Conservation (phyloP, 30 jellyfish, hydroid and myxozoan species). For the Kudoa iwatai region DNA sequence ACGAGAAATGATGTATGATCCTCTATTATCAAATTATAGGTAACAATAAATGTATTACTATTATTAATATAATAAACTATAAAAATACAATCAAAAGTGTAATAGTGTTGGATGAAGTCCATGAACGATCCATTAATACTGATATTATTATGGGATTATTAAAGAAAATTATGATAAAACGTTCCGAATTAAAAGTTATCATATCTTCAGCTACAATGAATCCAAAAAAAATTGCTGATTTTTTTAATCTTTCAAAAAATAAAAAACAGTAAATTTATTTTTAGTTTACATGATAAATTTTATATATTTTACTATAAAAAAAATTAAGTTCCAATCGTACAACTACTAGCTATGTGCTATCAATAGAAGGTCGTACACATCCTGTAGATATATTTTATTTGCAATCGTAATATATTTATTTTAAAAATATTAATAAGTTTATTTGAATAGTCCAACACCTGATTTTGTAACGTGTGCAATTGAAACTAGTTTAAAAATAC, state of each 20-base stretch:
- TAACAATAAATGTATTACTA: conserved; percentile 3
- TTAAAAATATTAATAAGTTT: neutral
- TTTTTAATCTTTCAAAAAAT: neutral
- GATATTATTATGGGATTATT: conserved; percentile 39
- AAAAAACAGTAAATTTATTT: too few species aligned
- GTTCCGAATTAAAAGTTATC: conserved; percentile 23
- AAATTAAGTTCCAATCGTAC: too few species aligned
- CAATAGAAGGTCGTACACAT: conserved; percentile 41
- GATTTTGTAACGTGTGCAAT: conserved; percentile 19
- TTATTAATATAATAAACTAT: too few species aligned
- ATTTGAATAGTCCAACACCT: conserved; percentile 30
- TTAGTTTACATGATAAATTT: too few species aligned
- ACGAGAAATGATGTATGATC: conserved; percentile 89
- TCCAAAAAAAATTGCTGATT: conserved; percentile 12
- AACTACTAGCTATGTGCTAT: conserved; percentile 9
- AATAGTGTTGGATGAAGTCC: conserved; percentile 53
- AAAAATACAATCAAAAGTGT: too few species aligned
- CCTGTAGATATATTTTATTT: conserved; percentile 63
- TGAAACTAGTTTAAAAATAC: conserved; percentile 41
- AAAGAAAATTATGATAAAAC: conserved; percentile 28
- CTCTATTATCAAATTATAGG: conserved; percentile 48
- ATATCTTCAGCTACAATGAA: conserved; percentile 68
- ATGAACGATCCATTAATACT: conserved; percentile 42
- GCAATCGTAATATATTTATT: too few species aligned
- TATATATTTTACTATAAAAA: too few species aligned